Evolutionary conservation across 2,113 vertebrate species (phyloP), one percentile per base, ranked within the genome.

Genomic region (Laticauda laticaudata): DNA sequence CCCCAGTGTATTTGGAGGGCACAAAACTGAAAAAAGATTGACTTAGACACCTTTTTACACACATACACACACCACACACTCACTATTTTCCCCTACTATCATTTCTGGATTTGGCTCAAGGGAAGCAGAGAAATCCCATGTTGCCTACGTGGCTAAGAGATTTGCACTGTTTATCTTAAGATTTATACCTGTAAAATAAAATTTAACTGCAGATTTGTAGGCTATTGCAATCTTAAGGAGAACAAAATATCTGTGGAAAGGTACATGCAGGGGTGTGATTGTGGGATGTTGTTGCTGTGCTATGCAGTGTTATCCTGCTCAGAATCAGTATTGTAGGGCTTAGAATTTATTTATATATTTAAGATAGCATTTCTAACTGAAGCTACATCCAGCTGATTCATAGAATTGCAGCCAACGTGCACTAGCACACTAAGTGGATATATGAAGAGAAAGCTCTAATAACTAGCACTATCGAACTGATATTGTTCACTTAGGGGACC

Each of bases 401-500:
- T 0, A 39, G 34, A 23, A 92, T 75, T 0, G 2, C 39, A 92
- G 18, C 20, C 89, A 95, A 26, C 6, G 2, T 0, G 0, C 0
- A 0, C 7, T 0, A 0, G 7, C 53, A 93, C 93, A 87, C 43
- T 64, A 24, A 92, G 43, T 0, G 4, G 89, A 12, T 51, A 1
- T 45, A 90, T 9, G 43, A 57, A 88, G 87, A 87, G 53, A 45
- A 54, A 87, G 5, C 43, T 75, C 14, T 18, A 59, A 56, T 87
- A 88, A 93, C 69, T 88, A 45, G 34, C 93, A 92, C 15, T 56
- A 69, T 20, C 64, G 64, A 88, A 39, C 1, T 59, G 89, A 53
- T 55, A 26, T 10, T 59, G n/a, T 85, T 94, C 87, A 12, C 95
- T 96, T 92, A 90, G 94, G 93, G 96, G 95, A 89, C 15, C 87